These are phyloP conservation scores for Reticulitermes lucifugus DNA, from an alignment of 2,888 invertebrate genomes.

Conservation along the genomic window DNA sequence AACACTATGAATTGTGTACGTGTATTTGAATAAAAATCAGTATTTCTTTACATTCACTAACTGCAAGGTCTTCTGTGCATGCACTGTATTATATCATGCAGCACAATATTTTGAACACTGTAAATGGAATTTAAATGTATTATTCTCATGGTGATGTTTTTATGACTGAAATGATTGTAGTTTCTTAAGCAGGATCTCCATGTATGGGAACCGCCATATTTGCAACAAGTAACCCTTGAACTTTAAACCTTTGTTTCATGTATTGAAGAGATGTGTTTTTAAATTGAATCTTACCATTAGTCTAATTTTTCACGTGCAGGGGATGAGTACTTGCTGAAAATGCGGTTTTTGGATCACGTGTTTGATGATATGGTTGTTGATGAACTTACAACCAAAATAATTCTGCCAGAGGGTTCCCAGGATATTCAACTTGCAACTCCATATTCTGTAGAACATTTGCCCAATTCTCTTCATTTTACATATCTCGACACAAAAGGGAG, in stretches of 20 bases:
- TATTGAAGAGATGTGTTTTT: background rate
- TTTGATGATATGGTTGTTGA: constrained; percentile 97
- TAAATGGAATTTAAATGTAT: too few species aligned
- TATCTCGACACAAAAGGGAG: constrained; percentile 96
- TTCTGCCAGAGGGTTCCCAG: constrained; percentile 93
- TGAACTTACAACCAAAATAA: constrained; percentile 86
- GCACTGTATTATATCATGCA: too few species aligned
- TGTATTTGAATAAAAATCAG: too few species aligned
- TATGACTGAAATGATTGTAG: too few species aligned
- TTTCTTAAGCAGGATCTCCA: too few species aligned
- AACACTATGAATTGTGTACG: too few species aligned
- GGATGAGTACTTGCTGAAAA: constrained; percentile 85
- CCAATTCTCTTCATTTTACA: constrained; percentile 86
- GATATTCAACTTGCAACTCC: constrained; percentile 85
- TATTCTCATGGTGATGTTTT: too few species aligned
- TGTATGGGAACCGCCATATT: background rate
- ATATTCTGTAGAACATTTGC: constrained; percentile 79
- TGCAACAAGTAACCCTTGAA: background rate
- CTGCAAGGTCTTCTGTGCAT: too few species aligned
- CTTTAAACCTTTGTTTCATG: background rate
- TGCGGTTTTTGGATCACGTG: constrained; percentile 96
- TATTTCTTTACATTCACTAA: too few species aligned
- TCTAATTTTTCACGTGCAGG: constrained; percentile 64
- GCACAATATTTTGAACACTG: too few species aligned
- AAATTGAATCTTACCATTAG: background rate